Evolutionary conservation across 2,888 invertebrate species (phyloP), one percentile per base, ranked within the genome.

Genomic region (Chloroclystis v-ata): DNA sequence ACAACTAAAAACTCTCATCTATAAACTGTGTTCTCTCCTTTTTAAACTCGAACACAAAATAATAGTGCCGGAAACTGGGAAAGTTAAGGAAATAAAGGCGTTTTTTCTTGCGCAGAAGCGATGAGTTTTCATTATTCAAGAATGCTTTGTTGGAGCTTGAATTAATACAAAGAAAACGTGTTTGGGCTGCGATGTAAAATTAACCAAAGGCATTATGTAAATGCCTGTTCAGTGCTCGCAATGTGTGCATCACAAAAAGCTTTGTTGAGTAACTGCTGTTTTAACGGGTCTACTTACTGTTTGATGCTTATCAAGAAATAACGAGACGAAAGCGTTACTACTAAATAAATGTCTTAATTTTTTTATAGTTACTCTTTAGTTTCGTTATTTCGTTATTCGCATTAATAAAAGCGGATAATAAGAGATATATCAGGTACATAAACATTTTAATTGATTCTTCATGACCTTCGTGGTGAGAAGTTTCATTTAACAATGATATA

Each of bases 1-100:
- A 66, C 66, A 75, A 77, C 77, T 75, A 72, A 80, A 79, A 80
- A 80, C 75, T 75, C 73, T 69, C 73, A 71, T 80, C 79, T 77
- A 79, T 76, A 75, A 76, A 75, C 72, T 67, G 65, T 70, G 66
- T 72, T 74, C 64, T 64, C 66, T 69, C 61, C 66, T 72, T 70
- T 70, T 70, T 63, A 57, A 67, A 69, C 61, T 61, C 63, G 63
- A 68, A 70, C 63, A 63, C 58, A 55, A 64, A 65, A 69, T 70
- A 65, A 56, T 51, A 59, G 51, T 55, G 52, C 52, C 41, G 37
- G 56, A 41, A 51, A 54, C 52, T 47, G 41, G 47, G 44, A 50
- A 54, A 56, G 53, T 56, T 59, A 53, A 53, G 56, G 53, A 49
- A 56, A 53, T 59, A 53, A 52, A 29, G 39, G 42, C 45, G 49